phyloP scores from a whole-genome alignment of 1,140 invertebrate species.

The Drusus annulatus region DNA sequence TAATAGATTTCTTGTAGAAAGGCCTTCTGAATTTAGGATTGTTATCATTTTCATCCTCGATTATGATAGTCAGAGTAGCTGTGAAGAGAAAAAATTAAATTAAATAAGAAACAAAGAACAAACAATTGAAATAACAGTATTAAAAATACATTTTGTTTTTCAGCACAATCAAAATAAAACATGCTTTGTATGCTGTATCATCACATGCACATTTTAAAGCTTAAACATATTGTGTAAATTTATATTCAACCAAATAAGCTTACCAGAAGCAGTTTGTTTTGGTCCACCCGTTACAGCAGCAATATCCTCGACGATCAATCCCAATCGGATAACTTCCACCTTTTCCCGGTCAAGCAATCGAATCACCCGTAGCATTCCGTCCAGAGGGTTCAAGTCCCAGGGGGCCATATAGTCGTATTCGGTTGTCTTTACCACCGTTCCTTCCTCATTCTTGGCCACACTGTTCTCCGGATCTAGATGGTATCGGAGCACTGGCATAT shows the following conservation, averaged over 20 bases:
- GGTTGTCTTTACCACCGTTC: constrained; percentile 76
- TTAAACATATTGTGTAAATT: too few species aligned
- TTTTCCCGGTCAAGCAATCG: constrained; percentile 85
- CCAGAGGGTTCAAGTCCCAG: constrained; percentile 83
- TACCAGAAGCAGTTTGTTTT: constrained; percentile 81
- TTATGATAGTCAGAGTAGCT: constrained; percentile 82
- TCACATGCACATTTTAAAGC: too few species aligned
- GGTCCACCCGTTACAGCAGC: constrained; percentile 79
- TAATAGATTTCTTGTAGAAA: constrained; percentile 84
- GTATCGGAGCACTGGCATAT: constrained; percentile 82
- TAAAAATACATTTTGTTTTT: too few species aligned
- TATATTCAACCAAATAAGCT: constrained; percentile 36
- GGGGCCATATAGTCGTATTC: constrained; percentile 83
- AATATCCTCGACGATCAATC: constrained; percentile 87
- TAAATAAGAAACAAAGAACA: too few species aligned
- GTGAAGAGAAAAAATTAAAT: constrained; percentile 56
- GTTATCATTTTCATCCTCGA: constrained; percentile 94
- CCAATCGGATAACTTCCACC: constrained; percentile 84
- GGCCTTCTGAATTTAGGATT: constrained; percentile 87
- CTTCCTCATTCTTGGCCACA: constrained; percentile 86
- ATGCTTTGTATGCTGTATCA: too few species aligned
- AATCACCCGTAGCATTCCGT: constrained; percentile 79
- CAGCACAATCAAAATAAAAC: too few species aligned
- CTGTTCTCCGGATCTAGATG: constrained; percentile 80
- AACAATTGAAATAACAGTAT: too few species aligned